phyloP scores from a whole-genome alignment of 2,113 vertebrate genomes.

The Hucho hucho region DNA sequence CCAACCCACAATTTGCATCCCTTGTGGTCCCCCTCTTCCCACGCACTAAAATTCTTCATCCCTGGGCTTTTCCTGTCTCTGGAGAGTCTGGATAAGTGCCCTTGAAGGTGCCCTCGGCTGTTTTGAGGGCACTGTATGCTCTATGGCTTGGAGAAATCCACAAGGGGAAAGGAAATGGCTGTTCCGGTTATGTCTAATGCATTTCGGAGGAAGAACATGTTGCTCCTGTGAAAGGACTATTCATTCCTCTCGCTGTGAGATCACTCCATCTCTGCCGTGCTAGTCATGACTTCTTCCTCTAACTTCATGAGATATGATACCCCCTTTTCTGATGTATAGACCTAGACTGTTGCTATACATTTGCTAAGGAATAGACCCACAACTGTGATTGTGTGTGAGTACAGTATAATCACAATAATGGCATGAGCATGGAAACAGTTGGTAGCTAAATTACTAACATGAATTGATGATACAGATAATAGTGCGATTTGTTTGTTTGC shows the following conservation, averaged over 20 bases:
- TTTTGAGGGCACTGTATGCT: not conserved
- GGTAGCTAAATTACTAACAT: not conserved
- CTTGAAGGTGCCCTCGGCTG: slow-evolving; percentile 43
- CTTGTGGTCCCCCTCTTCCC: slow-evolving; percentile 27
- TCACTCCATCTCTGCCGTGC: too few relatives aligned
- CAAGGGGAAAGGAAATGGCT: slow-evolving; percentile 14
- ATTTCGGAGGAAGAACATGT: not conserved
- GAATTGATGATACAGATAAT: not conserved
- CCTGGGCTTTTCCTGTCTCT: slow-evolving; percentile 23
- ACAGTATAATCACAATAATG: too few relatives aligned
- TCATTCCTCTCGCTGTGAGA: too few relatives aligned
- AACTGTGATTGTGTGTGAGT: not conserved
- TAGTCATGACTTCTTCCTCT: too few relatives aligned
- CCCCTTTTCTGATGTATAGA: too few relatives aligned
- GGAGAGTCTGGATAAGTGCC: slow-evolving; percentile 35
- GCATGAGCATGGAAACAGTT: too few relatives aligned
- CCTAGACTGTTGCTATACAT: slow-evolving; percentile 6
- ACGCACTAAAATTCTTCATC: slow-evolving; percentile 32
- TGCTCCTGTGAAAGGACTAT: too few relatives aligned
- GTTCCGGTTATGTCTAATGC: not conserved
- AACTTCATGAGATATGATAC: too few relatives aligned
- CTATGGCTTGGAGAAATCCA: slow-evolving; percentile 16
- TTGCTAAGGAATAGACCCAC: slow-evolving; percentile 7
- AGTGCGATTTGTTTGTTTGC: not conserved
- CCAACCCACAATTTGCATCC: slow-evolving; percentile 37